Conservation (phyloP, 37 sponge, comb jelly and placozoan genomes). For the Haliclona indistincta region DNA sequence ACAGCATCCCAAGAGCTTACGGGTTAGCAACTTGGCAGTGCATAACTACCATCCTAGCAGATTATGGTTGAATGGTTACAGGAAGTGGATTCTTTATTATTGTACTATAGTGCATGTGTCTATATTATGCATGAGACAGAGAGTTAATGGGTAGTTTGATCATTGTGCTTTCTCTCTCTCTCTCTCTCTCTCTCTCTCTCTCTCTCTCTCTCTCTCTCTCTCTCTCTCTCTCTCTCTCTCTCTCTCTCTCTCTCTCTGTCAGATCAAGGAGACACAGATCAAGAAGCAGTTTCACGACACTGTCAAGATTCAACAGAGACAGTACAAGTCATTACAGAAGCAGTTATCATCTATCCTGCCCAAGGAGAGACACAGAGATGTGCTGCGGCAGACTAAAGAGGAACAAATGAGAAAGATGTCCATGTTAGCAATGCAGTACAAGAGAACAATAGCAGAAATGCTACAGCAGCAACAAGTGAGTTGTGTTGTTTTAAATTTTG, state of each 20-base stretch:
- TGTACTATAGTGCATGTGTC: too few species aligned
- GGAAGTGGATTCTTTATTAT: too few species aligned
- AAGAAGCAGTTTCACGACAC: slow-evolving; percentile 90
- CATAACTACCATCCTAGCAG: too few species aligned
- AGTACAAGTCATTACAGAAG: slow-evolving; percentile 94
- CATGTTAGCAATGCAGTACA: slow-evolving; percentile 94
- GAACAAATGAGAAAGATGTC: slow-evolving; percentile 94
- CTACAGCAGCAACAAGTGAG: slow-evolving; percentile 93
- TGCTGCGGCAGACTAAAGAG: slow-evolving; percentile 89
- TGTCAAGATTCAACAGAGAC: slow-evolving; percentile 81
- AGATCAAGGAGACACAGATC: slow-evolving; percentile 78
- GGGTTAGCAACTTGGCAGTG: slow-evolving; percentile 24
- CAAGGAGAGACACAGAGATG: slow-evolving; percentile 86
- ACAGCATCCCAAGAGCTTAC: slow-evolving; percentile 96
- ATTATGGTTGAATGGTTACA: too few species aligned
- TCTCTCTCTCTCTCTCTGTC: slow-evolving; percentile 13
- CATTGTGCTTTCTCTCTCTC: background rate
- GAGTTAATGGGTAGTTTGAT: too few species aligned
- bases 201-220: slow-evolving; percentile 31
- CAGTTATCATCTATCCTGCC: slow-evolving; percentile 86
- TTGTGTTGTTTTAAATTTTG: too few species aligned
- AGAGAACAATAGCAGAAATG: slow-evolving; percentile 95
- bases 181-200: slow-evolving; percentile 25
- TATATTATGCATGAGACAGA: too few species aligned
- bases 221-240: slow-evolving; percentile 29